A percentile compares a stretch with the other conserved stretches of the same genome.
Evolutionary conservation across 2,888 invertebrate genomes (phyloP).

Genomic region (Arctia plantaginis): DNA sequence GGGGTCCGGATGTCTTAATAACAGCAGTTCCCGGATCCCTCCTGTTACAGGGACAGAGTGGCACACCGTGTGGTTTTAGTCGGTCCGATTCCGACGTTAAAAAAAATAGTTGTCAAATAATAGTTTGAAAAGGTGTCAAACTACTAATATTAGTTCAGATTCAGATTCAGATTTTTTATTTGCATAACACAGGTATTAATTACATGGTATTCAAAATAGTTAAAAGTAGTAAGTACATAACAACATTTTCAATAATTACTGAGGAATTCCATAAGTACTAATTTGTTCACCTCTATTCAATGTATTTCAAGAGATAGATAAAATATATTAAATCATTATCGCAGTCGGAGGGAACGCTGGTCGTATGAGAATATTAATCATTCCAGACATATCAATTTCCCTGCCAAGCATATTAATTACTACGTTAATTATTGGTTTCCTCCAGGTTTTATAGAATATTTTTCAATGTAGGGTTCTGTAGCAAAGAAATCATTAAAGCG

Average conservation of each 20-base stretch:
- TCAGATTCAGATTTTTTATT: too few relatives aligned
- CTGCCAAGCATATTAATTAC: conserved; percentile 6
- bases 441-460: not conserved
- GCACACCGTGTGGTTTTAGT: too few relatives aligned
- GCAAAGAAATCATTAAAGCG: not conserved
- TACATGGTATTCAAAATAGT: too few relatives aligned
- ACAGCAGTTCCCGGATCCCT: too few relatives aligned
- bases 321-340: not conserved
- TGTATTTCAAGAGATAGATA: not conserved
- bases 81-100: too few relatives aligned
- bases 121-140: too few relatives aligned
- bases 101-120: too few relatives aligned
- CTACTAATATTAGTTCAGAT: too few relatives aligned
- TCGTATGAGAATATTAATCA: not conserved
- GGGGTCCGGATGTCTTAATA: too few relatives aligned
- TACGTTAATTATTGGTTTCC: not conserved
- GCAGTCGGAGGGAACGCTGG: not conserved
- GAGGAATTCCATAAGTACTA: not conserved
- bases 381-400: not conserved
- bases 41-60: too few relatives aligned
- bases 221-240: too few relatives aligned
- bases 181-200: too few relatives aligned
- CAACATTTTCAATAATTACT: not conserved
- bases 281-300: not conserved
- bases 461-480: not conserved